Conservation (phyloP, 2,797 vertebrate species). For the Poeciliopsis infans region DNA sequence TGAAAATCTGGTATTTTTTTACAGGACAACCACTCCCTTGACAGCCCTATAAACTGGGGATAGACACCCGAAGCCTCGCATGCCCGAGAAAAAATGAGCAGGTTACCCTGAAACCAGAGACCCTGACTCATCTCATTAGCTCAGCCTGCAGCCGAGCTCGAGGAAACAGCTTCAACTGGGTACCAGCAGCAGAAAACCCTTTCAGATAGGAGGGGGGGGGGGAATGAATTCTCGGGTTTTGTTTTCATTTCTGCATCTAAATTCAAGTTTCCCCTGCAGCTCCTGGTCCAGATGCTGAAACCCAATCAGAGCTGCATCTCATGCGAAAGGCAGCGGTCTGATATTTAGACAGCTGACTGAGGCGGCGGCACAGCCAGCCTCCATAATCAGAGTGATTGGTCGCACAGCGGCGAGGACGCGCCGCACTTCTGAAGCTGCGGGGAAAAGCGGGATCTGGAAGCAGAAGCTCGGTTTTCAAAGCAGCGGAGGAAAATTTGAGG, state of each 20-base stretch:
- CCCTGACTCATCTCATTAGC: constrained; percentile 50
- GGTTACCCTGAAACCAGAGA: constrained; percentile 58
- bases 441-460: constrained; percentile 34
- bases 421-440: constrained; percentile 48
- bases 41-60: constrained; percentile 30
- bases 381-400: constrained; percentile 70
- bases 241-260: constrained; percentile 66
- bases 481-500: constrained; percentile 43
- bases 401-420: constrained; percentile 49
- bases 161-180: constrained; percentile 50
- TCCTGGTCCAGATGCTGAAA: constrained; percentile 75
- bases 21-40: constrained; percentile 58
- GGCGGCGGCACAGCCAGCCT: constrained; percentile 57
- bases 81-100: constrained; percentile 38
- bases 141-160: constrained; percentile 25
- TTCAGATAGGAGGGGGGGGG: constrained; percentile 24
- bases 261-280: constrained; percentile 48
- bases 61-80: constrained; percentile 24
- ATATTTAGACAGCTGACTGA: constrained; percentile 79
- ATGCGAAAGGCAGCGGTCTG: constrained; percentile 56
- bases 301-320: constrained; percentile 60
- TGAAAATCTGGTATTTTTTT: constrained; percentile 58
- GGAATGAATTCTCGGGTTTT: constrained; percentile 52
- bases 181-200: constrained; percentile 32
- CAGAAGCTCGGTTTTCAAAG: constrained; percentile 41